These are phyloP conservation scores for Argyra leucocephala DNA, from an alignment of 2,888 invertebrate species.

Conservation along the genomic window DNA sequence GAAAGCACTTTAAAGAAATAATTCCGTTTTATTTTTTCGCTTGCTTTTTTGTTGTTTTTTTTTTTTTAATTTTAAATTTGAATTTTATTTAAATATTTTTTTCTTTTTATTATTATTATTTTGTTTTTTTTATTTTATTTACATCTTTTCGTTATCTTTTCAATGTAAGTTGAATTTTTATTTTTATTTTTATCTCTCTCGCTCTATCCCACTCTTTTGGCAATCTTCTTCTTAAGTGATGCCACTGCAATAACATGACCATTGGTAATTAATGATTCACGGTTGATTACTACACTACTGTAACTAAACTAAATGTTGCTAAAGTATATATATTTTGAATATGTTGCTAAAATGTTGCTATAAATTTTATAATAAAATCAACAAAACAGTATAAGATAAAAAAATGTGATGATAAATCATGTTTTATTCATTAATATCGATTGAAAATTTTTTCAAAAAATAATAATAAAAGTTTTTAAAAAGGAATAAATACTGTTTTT, in stretches of 20 bases:
- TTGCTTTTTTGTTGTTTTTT: not conserved
- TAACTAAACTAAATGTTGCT: not conserved
- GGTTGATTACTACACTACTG: not conserved
- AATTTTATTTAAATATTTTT: constrained; percentile 4
- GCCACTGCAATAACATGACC: not conserved
- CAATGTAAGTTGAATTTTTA: too few relatives aligned
- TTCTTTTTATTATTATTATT: not conserved
- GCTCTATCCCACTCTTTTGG: too few relatives aligned
- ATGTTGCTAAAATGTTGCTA: not conserved
- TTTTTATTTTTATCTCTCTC: too few relatives aligned
- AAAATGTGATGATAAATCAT: not conserved
- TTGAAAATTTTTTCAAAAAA: too few relatives aligned
- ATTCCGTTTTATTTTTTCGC: not conserved
- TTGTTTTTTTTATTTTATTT: not conserved
- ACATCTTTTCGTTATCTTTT: too few relatives aligned
- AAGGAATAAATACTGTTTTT: too few relatives aligned
- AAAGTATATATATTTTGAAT: not conserved
- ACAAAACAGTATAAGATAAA: too few relatives aligned
- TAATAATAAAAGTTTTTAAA: too few relatives aligned
- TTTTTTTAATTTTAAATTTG: not conserved
- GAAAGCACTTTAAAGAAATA: not conserved
- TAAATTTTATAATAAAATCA: not conserved
- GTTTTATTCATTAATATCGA: not conserved
- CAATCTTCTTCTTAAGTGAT: not conserved
- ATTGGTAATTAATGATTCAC: constrained; percentile 1